These are phyloP conservation scores for Clarias gariepinus DNA, from an alignment of 2,113 vertebrate genomes.

Conservation along the genomic window DNA sequence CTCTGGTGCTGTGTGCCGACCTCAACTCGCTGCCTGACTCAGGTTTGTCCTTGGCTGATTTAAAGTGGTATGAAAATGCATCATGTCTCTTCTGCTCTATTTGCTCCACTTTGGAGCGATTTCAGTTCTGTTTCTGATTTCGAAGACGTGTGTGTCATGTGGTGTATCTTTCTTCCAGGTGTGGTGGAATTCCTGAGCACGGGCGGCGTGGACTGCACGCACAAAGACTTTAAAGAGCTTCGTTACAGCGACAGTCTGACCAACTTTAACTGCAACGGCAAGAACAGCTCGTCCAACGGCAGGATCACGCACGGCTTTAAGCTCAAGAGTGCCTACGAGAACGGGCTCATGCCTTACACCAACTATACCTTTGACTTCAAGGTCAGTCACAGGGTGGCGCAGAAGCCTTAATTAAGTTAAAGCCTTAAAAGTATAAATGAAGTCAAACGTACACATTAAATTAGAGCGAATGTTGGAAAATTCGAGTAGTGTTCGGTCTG, in stretches of 20 bases:
- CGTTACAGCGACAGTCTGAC: constrained; percentile 95
- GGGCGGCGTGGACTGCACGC: constrained; percentile 95
- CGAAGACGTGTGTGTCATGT: background rate
- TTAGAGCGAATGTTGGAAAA: too few relatives aligned
- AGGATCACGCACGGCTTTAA: constrained; percentile 97
- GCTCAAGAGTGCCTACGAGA: constrained; percentile 96
- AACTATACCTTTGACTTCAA: constrained; percentile 98
- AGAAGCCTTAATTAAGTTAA: too few relatives aligned
- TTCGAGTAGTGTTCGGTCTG: too few relatives aligned
- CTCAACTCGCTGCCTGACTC: constrained; percentile 98
- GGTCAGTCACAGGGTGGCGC: constrained; percentile 65
- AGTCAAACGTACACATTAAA: too few relatives aligned
- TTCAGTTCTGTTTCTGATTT: background rate
- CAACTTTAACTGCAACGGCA: constrained; percentile 97
- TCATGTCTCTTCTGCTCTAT: background rate
- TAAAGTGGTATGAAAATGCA: too few relatives aligned
- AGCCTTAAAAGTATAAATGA: too few relatives aligned
- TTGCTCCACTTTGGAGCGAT: background rate
- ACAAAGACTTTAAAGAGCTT: constrained; percentile 98
- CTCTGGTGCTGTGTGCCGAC: constrained; percentile 95
- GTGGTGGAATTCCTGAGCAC: constrained; percentile 97
- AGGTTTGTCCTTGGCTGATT: constrained; percentile 71
- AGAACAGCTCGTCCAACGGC: constrained; percentile 87
- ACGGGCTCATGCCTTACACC: constrained; percentile 97
- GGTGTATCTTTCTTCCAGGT: constrained; percentile 69